Evolutionary conservation across 2,797 vertebrate genomes (phyloP), one percentile per base, ranked within the genome.

Genomic region (Scomberomorus guttatus): DNA sequence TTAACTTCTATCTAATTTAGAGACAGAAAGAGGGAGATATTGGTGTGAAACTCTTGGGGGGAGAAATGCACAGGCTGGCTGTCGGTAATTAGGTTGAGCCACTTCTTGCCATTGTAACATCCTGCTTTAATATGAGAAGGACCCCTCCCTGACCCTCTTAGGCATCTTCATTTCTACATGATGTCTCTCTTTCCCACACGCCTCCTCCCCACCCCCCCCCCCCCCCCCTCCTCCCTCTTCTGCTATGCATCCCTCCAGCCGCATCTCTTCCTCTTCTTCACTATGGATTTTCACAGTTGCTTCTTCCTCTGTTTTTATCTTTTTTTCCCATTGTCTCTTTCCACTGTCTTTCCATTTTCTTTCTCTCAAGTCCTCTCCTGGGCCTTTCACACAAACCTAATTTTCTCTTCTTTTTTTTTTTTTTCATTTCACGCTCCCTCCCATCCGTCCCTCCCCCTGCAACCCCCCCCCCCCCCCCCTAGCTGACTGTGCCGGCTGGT

Each of bases 51-150:
- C 89, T 94, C 93, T 93, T 55, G 59, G 85, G 79, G 89, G 85
- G 90, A 88, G 89, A 75, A 72, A 73, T 60, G 83, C 83, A 86
- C 84, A 58, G 83, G 85, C 79, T 73, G 74, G 25, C 82, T 79
- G 85, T 82, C 89, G 50, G 91, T 94, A 95, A 95, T 95, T 95
- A 95, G 93, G 92, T 89, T 93, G 94, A 94, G 93, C 90, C 90
- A 87, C 92, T 93, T 88, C 87, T 90, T 75, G 90, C 89, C 85
- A 91, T 91, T 94, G 94, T 95, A 94, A 94, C 94, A 93, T 90
- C 84, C 84, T 86, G 86, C 87, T 91, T 92, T 95, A 94, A 93
- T 94, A 93, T 88, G 90, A 92, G 88, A 87, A 88, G 77, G 85
- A 80, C 84, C 91, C 90, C 86, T 77, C 64, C 5, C 42, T 92